Base-by-base conservation (phyloP, 2,888 invertebrate species). In the Zootermopsis nevadensis region DNA sequence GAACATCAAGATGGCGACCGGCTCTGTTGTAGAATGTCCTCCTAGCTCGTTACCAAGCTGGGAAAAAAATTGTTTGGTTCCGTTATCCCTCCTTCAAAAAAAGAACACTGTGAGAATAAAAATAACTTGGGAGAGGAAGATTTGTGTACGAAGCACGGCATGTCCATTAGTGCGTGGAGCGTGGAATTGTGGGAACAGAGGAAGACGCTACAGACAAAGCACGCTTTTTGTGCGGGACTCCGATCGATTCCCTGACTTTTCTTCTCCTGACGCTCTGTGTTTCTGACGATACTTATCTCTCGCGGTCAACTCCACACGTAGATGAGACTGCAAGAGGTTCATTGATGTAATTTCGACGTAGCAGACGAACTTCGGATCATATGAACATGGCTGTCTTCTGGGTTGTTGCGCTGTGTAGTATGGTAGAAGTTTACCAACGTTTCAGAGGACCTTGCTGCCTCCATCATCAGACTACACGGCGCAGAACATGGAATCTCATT, bases 21-120 rank as follows among this genome's bases (percentile, higher is more conserved):
- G 60, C 27, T 27, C 33, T 69, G 22, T 69, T 33, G 31, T 69
- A 33, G 31, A 69, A 69, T 33, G 27, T 69, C 38, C 76, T 27
- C 76, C 42, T 27, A 24, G 35, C 27, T 76, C 42, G 76, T 76
- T 76, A 76, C 33, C n/a, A 27, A 76, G 76, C 27, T 38, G 30
- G 27, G 33, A 19, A 69, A 33, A 69, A 76, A 76, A 76, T n/a
- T 38, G 76, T 76, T 76, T 76, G 76, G 76, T 76, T 38, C 76
- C 76, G 76, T 76, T 76, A 76, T 69, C 10, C 69, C 69, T 8
- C 69, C 69, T 69, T 69, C 33, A 22, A 69, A 69, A 69, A 69
- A 69, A 33, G 69, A 69, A 30, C 30, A 31, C 22, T 27, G 60
- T 10, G 69, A 69, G 69, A 33, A 69, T 69, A 69, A 69, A 69